Conservation (phyloP, 2,797 vertebrate genomes). For the Sardinella longiceps region DNA sequence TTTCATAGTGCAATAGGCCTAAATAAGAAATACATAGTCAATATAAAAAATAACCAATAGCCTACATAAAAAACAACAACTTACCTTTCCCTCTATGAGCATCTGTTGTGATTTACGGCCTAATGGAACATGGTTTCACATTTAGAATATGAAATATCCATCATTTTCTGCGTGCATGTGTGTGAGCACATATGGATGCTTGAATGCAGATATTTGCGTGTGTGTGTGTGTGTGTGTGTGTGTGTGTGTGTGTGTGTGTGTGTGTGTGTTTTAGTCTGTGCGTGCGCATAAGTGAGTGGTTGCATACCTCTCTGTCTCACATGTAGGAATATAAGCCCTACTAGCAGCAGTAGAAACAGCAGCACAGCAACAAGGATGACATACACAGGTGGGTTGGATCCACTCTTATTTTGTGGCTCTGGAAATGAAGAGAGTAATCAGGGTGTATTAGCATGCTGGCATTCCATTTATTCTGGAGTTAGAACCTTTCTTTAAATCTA, state of each 20-base stretch:
- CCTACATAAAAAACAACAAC: neutral
- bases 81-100: neutral
- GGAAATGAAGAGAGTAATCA: neutral
- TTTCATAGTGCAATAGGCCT: neutral
- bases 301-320: neutral
- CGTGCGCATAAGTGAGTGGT: neutral
- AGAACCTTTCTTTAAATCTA: too few species aligned
- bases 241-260: constrained; percentile 16
- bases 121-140: neutral
- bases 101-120: neutral
- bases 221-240: neutral
- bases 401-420: neutral
- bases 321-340: neutral
- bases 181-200: neutral
- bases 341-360: neutral
- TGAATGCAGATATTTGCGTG: neutral
- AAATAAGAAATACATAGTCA: neutral
- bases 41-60: neutral
- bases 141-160: neutral
- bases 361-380: neutral
- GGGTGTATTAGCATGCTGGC: too few species aligned
- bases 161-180: neutral
- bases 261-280: neutral
- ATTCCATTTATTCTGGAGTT: too few species aligned
- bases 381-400: neutral